Conservation (phyloP, 2,888 invertebrate species). For the Acanthococcus lagerstroemiae region DNA sequence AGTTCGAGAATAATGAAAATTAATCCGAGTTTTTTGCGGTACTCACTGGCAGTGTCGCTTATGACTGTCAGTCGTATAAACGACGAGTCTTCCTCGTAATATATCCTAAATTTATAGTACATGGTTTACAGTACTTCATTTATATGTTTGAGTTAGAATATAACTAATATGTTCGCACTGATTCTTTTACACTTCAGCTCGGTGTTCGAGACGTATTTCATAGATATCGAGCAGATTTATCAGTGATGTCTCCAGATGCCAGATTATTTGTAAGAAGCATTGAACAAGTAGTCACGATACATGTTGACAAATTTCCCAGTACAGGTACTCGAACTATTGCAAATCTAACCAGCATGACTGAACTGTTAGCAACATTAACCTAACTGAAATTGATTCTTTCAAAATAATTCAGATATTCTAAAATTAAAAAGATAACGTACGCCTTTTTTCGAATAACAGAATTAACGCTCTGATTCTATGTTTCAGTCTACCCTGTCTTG, state of each 20-base stretch:
- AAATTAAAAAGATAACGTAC: no score
- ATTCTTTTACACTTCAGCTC: slow-evolving; percentile 47
- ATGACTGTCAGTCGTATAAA: no score
- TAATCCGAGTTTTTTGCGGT: no score
- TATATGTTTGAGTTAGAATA: no score
- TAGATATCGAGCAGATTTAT: slow-evolving; percentile 65
- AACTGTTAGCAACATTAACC: no score
- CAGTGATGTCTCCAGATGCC: slow-evolving; percentile 65
- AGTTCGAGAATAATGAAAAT: no score
- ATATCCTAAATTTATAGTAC: no score
- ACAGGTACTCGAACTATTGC: slow-evolving; percentile 4
- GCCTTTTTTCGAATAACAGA: no score
- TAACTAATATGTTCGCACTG: background rate
- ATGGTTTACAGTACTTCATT: background rate
- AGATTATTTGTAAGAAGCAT: slow-evolving; percentile 71
- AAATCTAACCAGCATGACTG: background rate
- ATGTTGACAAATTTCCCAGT: slow-evolving; percentile 59
- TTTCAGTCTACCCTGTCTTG: slow-evolving; percentile 33
- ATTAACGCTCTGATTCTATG: background rate
- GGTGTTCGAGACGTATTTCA: slow-evolving; percentile 70
- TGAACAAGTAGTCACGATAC: slow-evolving; percentile 73
- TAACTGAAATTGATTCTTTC: no score
- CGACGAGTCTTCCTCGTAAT: no score
- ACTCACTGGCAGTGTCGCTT: no score
- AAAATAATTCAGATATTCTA: no score